Conservation (phyloP, 2,797 vertebrate genomes). For the Lacerta viridis region DNA sequence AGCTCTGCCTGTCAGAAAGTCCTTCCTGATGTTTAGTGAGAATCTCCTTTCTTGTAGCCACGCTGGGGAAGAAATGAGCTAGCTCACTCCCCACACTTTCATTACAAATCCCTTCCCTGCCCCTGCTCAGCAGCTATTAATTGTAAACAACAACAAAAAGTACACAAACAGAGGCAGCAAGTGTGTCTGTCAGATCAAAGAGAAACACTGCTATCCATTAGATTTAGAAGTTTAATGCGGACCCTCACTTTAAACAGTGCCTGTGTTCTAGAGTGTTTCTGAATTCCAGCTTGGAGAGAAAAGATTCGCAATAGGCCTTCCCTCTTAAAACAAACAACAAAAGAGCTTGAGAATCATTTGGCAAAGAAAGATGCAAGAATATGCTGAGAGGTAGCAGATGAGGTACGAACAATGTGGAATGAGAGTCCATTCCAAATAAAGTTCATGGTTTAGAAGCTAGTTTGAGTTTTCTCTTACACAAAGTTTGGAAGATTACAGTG, state of each 20-base stretch:
- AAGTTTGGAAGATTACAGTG: background rate
- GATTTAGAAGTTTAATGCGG: background rate
- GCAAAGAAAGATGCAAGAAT: background rate
- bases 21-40: too few relatives aligned
- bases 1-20: background rate
- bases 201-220: background rate
- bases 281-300: background rate
- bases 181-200: background rate
- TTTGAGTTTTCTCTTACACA: background rate
- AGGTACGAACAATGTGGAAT: background rate
- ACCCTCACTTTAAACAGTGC: background rate
- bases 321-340: background rate
- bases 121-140: too few relatives aligned
- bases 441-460: background rate
- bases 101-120: background rate
- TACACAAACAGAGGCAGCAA: background rate
- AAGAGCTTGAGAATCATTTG: background rate
- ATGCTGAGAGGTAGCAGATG: background rate
- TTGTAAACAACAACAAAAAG: background rate
- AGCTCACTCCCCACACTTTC: too few relatives aligned
- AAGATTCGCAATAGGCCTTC: background rate
- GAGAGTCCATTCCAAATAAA: conserved; percentile 14
- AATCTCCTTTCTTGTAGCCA: too few relatives aligned
- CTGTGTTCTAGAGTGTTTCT: background rate
- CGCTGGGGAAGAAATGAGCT: too few relatives aligned